These are phyloP conservation scores for Paradisaea rubra DNA, from an alignment of 2,113 vertebrate genomes.

Conservation along the genomic window DNA sequence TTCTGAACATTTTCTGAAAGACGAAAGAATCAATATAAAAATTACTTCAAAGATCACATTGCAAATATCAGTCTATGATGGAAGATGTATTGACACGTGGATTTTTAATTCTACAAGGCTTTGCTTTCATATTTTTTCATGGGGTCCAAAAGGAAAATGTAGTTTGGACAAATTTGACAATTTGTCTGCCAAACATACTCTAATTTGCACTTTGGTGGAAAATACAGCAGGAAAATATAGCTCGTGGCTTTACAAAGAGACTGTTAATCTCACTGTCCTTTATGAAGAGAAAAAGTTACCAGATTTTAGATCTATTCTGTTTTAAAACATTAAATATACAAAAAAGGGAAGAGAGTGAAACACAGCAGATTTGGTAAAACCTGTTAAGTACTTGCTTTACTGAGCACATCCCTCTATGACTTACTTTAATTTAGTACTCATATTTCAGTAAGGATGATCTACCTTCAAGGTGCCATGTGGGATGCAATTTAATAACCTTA, in stretches of 20 bases:
- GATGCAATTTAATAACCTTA: slow-evolving; percentile 44
- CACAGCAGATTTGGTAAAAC: neutral
- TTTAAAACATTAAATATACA: neutral
- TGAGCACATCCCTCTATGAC: neutral
- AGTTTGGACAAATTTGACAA: neutral
- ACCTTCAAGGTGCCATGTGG: neutral
- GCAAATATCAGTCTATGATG: neutral
- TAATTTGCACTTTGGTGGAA: neutral
- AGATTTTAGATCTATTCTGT: neutral
- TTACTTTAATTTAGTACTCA: neutral
- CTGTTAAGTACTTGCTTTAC: neutral
- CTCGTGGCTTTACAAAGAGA: neutral
- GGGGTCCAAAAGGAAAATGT: neutral
- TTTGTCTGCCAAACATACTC: neutral
- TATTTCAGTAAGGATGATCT: slow-evolving; percentile 6
- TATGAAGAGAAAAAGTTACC: neutral
- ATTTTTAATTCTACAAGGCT: neutral
- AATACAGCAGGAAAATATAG: neutral
- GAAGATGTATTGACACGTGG: neutral
- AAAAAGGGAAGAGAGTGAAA: neutral
- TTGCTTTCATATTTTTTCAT: neutral
- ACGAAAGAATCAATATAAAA: neutral
- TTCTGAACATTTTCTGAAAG: neutral
- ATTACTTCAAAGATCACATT: neutral
- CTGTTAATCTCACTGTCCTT: neutral